Base-by-base conservation (phyloP, 2,888 invertebrate species). In the Euproctis similis region DNA sequence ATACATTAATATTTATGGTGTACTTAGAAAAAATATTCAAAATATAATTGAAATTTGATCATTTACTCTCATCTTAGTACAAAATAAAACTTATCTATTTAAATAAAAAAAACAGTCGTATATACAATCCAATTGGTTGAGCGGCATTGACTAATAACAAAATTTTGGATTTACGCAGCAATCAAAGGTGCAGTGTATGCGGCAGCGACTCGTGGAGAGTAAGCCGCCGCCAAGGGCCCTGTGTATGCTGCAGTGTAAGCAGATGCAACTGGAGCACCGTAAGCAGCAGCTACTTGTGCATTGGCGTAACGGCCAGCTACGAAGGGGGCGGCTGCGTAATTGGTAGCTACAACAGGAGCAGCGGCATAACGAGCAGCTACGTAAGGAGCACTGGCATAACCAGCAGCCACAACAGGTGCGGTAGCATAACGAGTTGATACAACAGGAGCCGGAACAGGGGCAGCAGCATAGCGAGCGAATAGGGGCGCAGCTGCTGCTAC, bases 81-180 rank as follows among this genome's bases (percentile, higher is more conserved):
- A 53, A 52, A 45, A 27, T 52, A 46, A 17, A 32, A 51, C 47
- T 57, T 51, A 65, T n/a, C n/a, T n/a, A 54, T 41, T 14, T 37
- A 48, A 50, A 46, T 58, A 58, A 37, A 56, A 19, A 21, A 56
- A 57, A 34, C 51, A 51, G 34, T 47, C 49, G 56, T 78, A 75
- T 72, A 47, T 74, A 75, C 65, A 73, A 65, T 46, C 66, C 56
- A 73, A 75, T n/a, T n/a, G n/a, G 74, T 74, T 68, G 76, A 73
- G 64, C 42, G 21, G 69, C 57, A n/a, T 25, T 8, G 7, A 22
- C 9, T n/a, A n/a, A n/a, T n/a, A n/a, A n/a, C n/a, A n/a, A n/a
- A n/a, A n/a, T n/a, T n/a, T n/a, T 84, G 89, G 7, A 5, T 14
- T 28, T 29, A 29, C 13, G 22, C 28, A 3, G 23, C 33, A 5